These are phyloP conservation scores for Dasyornis broadbenti DNA, from an alignment of 2,113 vertebrate species.

Conservation along the genomic window DNA sequence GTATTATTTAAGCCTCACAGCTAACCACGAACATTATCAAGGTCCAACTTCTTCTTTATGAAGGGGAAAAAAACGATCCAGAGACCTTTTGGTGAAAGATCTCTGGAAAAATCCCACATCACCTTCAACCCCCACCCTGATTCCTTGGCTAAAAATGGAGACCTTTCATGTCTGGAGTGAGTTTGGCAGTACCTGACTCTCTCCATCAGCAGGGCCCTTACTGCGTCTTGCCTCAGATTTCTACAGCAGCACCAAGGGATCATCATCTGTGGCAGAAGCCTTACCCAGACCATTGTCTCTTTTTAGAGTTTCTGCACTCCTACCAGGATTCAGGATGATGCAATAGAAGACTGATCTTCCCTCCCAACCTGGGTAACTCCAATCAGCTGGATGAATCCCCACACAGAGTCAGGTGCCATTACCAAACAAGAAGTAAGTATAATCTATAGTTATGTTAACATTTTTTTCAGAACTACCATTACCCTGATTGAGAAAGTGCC, in stretches of 20 bases:
- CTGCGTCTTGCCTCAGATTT: background rate
- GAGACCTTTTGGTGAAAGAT: background rate
- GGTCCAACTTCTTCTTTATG: background rate
- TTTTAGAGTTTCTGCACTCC: background rate
- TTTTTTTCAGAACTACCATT: background rate
- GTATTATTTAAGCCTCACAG: constrained; percentile 17
- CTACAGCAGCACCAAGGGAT: background rate
- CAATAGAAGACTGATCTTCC: background rate
- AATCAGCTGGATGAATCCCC: background rate
- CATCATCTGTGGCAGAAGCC: background rate
- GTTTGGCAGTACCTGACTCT: background rate
- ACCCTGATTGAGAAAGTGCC: background rate
- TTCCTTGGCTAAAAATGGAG: background rate
- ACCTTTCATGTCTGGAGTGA: background rate
- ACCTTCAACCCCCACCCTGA: background rate
- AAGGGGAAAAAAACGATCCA: too few relatives aligned
- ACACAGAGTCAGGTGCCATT: background rate
- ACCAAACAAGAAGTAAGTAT: background rate
- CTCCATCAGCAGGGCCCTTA: background rate
- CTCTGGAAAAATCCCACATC: background rate
- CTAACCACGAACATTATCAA: background rate
- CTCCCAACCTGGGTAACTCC: background rate
- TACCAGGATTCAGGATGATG: background rate
- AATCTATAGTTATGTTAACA: background rate
- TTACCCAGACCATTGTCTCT: background rate